Evolutionary conservation across 2,113 vertebrate species (phyloP).

Genomic region (Lampris incognitus): DNA sequence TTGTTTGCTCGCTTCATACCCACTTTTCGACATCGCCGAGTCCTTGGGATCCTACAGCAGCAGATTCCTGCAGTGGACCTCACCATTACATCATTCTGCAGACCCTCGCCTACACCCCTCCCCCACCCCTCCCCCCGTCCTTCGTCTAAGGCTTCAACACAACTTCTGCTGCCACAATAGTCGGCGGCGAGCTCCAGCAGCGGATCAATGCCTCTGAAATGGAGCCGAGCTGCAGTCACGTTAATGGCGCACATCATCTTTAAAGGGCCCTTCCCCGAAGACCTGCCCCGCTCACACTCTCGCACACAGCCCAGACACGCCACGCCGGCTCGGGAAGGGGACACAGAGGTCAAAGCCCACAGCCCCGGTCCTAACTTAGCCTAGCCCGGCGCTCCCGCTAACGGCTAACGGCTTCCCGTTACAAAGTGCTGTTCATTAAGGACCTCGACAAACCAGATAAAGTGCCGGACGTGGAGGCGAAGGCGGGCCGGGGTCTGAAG

Average conservation of each 20-base stretch:
- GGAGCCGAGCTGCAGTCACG: constrained; percentile 75
- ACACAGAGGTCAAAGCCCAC: constrained; percentile 71
- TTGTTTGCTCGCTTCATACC: too few species aligned
- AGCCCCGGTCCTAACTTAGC: constrained; percentile 28
- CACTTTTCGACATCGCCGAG: too few species aligned
- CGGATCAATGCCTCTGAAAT: constrained; percentile 82
- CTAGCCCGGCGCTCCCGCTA: constrained; percentile 30
- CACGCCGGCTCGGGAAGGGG: constrained; percentile 50
- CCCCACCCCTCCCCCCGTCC: constrained; percentile 9
- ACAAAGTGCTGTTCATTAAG: constrained; percentile 71
- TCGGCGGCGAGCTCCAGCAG: constrained; percentile 40
- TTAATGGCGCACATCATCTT: constrained; percentile 79
- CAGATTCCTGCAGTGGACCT: constrained; percentile 6
- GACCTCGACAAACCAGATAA: constrained; percentile 54
- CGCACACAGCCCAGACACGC: constrained; percentile 46
- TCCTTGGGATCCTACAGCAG: neutral
- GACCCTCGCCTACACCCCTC: constrained; percentile 6
- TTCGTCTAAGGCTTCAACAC: constrained; percentile 1
- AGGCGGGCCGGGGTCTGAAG: neutral
- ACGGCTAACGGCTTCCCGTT: constrained; percentile 63
- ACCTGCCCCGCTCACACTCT: constrained; percentile 63
- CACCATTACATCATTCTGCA: constrained; percentile 32
- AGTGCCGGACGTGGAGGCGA: constrained; percentile 27
- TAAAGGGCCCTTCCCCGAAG: constrained; percentile 81
- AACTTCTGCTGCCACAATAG: constrained; percentile 23